These are phyloP conservation scores for Cepaea nemoralis DNA, from an alignment of 1,140 invertebrate species.

Conservation along the genomic window DNA sequence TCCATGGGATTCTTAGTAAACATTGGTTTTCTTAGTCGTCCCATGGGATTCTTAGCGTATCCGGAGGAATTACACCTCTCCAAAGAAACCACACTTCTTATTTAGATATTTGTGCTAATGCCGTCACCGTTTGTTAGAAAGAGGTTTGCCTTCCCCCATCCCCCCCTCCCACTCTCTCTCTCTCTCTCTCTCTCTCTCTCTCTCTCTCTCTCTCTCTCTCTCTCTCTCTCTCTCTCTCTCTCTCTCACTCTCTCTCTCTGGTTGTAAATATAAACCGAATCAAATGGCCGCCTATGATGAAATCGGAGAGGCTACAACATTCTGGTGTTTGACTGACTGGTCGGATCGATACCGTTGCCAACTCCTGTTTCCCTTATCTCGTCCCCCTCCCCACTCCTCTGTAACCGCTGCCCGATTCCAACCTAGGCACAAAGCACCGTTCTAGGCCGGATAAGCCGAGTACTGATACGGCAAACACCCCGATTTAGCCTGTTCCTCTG, in stretches of 20 bases:
- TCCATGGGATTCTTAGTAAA: too few species aligned
- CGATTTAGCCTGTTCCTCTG: too few species aligned
- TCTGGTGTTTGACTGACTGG: conserved; percentile 1
- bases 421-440: not conserved
- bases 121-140: too few species aligned
- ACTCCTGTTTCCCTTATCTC: not conserved
- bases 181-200: not conserved
- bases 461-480: not conserved
- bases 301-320: not conserved
- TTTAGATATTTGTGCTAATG: too few species aligned
- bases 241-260: not conserved
- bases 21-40: too few species aligned
- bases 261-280: not conserved
- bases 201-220: not conserved
- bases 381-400: not conserved
- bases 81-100: too few species aligned
- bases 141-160: not conserved
- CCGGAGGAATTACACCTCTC: too few species aligned
- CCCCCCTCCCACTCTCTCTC: not conserved
- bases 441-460: not conserved
- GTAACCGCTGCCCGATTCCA: not conserved
- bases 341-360: not conserved
- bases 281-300: not conserved
- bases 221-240: not conserved
- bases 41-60: too few species aligned